phyloP scores from a whole-genome alignment of 2,888 invertebrate genomes.

The Diogma glabrata region DNA sequence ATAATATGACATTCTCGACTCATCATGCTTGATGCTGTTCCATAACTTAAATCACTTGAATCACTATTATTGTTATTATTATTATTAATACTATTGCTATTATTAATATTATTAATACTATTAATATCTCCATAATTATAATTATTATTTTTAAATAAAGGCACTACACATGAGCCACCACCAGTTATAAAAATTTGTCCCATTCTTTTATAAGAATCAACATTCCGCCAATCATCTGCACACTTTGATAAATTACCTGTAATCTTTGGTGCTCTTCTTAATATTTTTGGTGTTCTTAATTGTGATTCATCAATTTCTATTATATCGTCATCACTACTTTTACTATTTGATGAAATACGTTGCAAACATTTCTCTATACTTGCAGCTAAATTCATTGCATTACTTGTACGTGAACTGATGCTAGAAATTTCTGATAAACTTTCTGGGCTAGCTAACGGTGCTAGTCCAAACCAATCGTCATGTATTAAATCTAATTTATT shows the following conservation, averaged over 20 bases:
- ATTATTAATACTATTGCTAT: slow-evolving; percentile 32
- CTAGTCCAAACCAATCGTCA: slow-evolving; percentile 56
- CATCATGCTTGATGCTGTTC: slow-evolving; percentile 37
- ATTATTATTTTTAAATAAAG: slow-evolving; percentile 23
- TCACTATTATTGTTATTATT: slow-evolving; percentile 30
- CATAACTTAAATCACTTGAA: slow-evolving; percentile 39
- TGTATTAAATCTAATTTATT: slow-evolving; percentile 41
- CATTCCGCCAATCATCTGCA: slow-evolving; percentile 49
- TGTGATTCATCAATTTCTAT: slow-evolving; percentile 34
- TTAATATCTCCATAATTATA: too few species aligned
- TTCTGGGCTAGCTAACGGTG: slow-evolving; percentile 73
- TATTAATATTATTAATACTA: slow-evolving; percentile 25
- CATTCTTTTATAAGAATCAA: slow-evolving; percentile 43
- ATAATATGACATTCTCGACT: slow-evolving; percentile 25
- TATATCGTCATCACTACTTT: slow-evolving; percentile 30
- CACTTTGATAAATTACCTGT: slow-evolving; percentile 51
- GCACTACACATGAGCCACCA: slow-evolving; percentile 25
- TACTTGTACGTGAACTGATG: slow-evolving; percentile 55
- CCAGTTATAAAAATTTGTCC: slow-evolving; percentile 39
- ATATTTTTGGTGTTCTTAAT: slow-evolving; percentile 43
- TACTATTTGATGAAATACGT: slow-evolving; percentile 24
- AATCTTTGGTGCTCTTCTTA: slow-evolving; percentile 54
- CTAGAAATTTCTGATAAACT: slow-evolving; percentile 72
- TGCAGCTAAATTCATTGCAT: slow-evolving; percentile 38
- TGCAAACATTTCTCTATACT: slow-evolving; percentile 34